A percentile compares a stretch with the other conserved stretches of the same genome.
phyloP scores from a whole-genome alignment of 2,888 invertebrate species.

The Sarcophaga subvicina region DNA sequence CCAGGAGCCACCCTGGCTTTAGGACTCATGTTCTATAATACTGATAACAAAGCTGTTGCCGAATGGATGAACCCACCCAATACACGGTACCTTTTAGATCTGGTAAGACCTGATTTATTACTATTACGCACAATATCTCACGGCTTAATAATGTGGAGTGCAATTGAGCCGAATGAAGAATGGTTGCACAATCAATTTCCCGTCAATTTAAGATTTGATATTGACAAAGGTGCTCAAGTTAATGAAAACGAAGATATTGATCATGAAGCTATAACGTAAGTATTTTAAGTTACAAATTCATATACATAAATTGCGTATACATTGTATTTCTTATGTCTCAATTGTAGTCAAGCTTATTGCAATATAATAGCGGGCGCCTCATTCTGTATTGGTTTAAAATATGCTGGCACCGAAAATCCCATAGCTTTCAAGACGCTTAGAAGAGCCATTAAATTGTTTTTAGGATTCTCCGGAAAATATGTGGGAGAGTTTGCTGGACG shows the following conservation, averaged over 20 bases:
- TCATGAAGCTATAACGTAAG: slow-evolving; percentile 96
- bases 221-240: slow-evolving; percentile 89
- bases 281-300: background rate
- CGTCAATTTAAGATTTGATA: slow-evolving; percentile 87
- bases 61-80: slow-evolving; percentile 95
- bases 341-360: slow-evolving; percentile 95
- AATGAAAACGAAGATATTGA: slow-evolving; percentile 85
- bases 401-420: slow-evolving; percentile 94
- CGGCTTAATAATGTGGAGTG: slow-evolving; percentile 94
- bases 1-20: slow-evolving; percentile 97
- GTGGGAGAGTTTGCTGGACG: slow-evolving; percentile 94
- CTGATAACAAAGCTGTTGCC: slow-evolving; percentile 92
- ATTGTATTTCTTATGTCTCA: slow-evolving; percentile 19
- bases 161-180: slow-evolving; percentile 89
- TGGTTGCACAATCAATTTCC: slow-evolving; percentile 95
- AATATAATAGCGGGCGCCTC: slow-evolving; percentile 97
- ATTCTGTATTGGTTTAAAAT: slow-evolving; percentile 95
- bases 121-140: slow-evolving; percentile 91
- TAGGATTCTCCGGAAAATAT: slow-evolving; percentile 84
- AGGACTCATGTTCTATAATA: slow-evolving; percentile 95
- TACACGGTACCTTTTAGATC: slow-evolving; percentile 94
- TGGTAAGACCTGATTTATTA: slow-evolving; percentile 95
- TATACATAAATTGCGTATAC: too few species aligned
- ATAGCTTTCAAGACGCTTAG: slow-evolving; percentile 89
- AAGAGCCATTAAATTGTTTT: slow-evolving; percentile 79